phyloP scores from a whole-genome alignment of 53 echinoderm and acorn worm species.

The Echinarachnius parma region DNA sequence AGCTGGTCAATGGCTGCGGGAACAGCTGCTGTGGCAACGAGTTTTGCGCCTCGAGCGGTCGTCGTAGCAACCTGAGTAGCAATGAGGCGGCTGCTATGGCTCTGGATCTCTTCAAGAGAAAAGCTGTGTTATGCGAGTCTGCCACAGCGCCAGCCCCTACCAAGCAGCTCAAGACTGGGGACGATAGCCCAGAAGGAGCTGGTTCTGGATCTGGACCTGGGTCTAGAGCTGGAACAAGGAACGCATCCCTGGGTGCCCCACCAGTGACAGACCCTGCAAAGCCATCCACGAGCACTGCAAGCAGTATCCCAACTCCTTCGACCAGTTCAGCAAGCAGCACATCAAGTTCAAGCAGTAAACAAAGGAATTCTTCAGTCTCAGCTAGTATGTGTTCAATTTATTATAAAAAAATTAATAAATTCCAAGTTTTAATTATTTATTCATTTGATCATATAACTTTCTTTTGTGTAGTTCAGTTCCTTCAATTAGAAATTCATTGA shows the following conservation, averaged over 20 bases:
- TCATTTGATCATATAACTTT: no score
- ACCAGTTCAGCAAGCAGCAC: conserved; percentile 7
- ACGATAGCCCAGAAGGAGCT: conserved; percentile 15
- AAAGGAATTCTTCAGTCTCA: conserved; percentile 12
- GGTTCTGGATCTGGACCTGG: background rate
- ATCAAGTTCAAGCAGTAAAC: background rate
- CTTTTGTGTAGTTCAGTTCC: no score
- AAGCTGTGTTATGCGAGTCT: conserved; percentile 80
- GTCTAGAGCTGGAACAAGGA: background rate
- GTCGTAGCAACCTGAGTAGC: conserved; percentile 51
- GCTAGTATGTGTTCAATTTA: conserved; percentile 30
- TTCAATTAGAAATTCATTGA: no score
- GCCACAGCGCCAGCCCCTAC: conserved; percentile 46
- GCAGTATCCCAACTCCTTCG: background rate
- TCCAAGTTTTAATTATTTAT: background rate
- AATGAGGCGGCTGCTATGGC: conserved; percentile 95
- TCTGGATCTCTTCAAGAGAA: conserved; percentile 76
- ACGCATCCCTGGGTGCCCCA: background rate
- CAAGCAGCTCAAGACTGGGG: conserved; percentile 55
- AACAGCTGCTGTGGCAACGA: conserved; percentile 71
- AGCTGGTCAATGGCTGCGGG: conserved; percentile 83
- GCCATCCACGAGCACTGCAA: conserved; percentile 31
- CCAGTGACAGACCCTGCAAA: conserved; percentile 7
- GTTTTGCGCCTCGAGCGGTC: conserved; percentile 79
- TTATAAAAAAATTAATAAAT: background rate